Conservation (phyloP, 2,888 invertebrate species). For the Podabrus alpinus region DNA sequence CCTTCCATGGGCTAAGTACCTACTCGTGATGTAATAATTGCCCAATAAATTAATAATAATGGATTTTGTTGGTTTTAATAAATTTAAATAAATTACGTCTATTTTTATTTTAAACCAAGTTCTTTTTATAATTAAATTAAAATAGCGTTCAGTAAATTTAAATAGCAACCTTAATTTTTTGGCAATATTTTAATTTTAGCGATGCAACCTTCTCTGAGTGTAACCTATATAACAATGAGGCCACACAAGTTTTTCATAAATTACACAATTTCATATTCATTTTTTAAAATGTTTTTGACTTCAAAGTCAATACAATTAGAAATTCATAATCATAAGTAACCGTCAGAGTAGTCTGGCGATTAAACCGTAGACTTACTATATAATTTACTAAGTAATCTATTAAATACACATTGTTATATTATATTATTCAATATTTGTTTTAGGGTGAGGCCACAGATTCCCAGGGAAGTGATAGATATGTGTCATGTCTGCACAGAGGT, state of each 20-base stretch:
- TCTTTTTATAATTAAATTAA: not conserved
- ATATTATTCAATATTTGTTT: slow-evolving; percentile 31
- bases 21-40: no score
- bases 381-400: not conserved
- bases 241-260: not conserved
- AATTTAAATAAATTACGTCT: no score
- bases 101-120: no score
- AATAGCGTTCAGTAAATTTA: not conserved
- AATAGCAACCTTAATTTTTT: not conserved
- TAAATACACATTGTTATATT: not conserved
- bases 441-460: slow-evolving; percentile 94
- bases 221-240: not conserved
- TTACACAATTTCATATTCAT: not conserved
- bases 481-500: slow-evolving; percentile 92
- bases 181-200: not conserved
- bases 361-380: not conserved
- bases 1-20: no score
- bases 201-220: not conserved
- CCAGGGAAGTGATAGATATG: slow-evolving; percentile 91
- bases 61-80: no score
- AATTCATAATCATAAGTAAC: no score
- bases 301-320: no score
- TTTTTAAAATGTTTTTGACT: no score
- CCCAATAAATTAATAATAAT: no score
- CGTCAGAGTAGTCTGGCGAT: no score